Evolutionary conservation across 2,797 vertebrate genomes (phyloP).

Genomic region (Peromyscus melanophrys): DNA sequence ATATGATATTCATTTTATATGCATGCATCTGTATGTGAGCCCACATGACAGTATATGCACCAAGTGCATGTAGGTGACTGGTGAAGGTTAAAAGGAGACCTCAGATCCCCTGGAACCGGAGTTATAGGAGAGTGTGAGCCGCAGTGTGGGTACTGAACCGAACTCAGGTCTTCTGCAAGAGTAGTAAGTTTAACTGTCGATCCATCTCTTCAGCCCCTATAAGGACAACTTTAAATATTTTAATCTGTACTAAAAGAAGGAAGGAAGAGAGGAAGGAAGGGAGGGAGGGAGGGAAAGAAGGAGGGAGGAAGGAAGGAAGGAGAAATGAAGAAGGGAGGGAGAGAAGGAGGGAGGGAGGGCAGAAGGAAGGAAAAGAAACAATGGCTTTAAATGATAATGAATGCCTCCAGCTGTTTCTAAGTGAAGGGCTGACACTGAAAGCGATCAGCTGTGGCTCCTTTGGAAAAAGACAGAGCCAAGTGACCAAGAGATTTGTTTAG

Average conservation of each 20-base stretch:
- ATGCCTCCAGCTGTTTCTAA: background rate
- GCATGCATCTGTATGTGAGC: background rate
- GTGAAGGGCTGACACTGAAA: background rate
- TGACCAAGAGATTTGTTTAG: background rate
- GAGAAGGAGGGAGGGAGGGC: background rate
- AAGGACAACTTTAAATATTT: background rate
- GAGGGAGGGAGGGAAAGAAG: too few species aligned
- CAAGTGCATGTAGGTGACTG: background rate
- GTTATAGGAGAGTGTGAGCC: background rate
- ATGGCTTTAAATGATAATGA: background rate
- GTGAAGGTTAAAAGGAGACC: background rate
- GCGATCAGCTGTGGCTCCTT: background rate
- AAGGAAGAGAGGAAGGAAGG: accelerated
- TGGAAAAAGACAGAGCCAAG: background rate
- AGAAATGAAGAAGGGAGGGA: background rate
- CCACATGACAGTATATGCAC: background rate
- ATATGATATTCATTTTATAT: background rate
- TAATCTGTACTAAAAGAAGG: background rate
- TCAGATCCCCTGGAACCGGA: background rate
- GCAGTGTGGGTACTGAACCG: too few species aligned
- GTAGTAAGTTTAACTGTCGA: background rate
- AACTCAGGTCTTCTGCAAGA: background rate
- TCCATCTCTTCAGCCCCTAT: background rate
- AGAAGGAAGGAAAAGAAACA: background rate
- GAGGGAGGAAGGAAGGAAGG: background rate